phyloP scores from a whole-genome alignment of 2,888 invertebrate species.

The Steinernema hermaphroditum region DNA sequence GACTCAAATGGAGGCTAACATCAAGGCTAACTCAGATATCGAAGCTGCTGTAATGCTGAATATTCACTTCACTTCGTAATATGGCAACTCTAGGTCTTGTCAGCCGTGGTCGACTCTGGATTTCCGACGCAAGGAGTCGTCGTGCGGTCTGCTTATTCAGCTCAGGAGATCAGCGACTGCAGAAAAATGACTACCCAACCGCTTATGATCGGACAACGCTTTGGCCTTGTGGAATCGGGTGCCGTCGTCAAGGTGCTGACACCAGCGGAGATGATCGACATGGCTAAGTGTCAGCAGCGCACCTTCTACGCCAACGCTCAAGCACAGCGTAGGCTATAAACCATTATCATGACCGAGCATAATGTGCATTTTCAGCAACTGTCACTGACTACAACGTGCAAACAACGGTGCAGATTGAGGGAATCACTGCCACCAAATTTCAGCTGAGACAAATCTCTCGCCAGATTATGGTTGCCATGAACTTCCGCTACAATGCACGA shows the following conservation, averaged over 20 bases:
- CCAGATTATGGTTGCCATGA: background rate
- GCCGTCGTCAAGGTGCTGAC: constrained; percentile 27
- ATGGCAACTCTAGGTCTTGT: no score
- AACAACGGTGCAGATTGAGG: background rate
- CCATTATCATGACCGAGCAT: background rate
- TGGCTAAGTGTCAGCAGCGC: background rate
- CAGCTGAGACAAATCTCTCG: constrained; percentile 9
- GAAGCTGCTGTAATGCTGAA: constrained; percentile 28
- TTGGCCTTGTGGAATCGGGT: constrained; percentile 30
- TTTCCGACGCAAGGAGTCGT: constrained; percentile 15
- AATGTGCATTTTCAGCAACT: background rate
- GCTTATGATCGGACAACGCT: constrained; percentile 15
- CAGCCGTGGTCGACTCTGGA: background rate
- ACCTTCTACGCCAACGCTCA: background rate
- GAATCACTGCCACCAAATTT: background rate
- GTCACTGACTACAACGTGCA: background rate
- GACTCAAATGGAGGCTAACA: constrained; percentile 21
- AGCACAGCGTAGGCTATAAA: background rate
- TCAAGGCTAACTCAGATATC: constrained; percentile 29
- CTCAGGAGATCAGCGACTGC: constrained; percentile 33
- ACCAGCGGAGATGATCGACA: background rate
- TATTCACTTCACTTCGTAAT: no score
- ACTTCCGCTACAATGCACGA: background rate
- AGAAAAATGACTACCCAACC: background rate
- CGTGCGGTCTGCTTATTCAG: constrained; percentile 15